phyloP scores from a whole-genome alignment of 2,888 invertebrate genomes.

The Trachelus tabidus region DNA sequence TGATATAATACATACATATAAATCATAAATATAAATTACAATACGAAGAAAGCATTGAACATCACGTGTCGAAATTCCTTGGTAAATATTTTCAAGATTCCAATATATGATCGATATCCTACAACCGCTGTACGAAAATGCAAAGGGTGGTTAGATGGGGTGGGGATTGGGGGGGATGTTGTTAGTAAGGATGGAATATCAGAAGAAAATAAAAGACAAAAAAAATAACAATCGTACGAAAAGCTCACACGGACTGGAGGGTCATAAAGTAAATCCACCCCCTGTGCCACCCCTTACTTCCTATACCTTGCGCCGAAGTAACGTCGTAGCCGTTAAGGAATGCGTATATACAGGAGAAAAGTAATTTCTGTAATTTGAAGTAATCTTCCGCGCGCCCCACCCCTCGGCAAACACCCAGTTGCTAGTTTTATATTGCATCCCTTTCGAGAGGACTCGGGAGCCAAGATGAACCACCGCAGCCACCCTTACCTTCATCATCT shows the following conservation, averaged over 20 bases:
- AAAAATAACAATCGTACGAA: not conserved
- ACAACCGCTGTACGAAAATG: not conserved
- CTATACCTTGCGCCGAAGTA: not conserved
- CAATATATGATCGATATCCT: not conserved
- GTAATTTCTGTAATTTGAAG: conserved; percentile 5
- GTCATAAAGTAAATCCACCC: not conserved
- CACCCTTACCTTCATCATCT: not conserved
- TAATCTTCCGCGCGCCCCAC: not conserved
- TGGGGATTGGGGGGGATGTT: not conserved
- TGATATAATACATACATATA: no score
- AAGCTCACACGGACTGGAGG: not conserved
- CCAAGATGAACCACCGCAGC: not conserved
- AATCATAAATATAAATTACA: no score
- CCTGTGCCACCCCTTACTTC: not conserved
- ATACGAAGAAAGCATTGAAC: no score
- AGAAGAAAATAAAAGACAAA: not conserved
- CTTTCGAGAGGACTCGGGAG: not conserved
- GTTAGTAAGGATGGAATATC: not conserved
- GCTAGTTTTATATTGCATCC: not conserved
- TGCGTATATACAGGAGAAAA: not conserved
- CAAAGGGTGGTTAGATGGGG: not conserved
- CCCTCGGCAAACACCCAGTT: not conserved
- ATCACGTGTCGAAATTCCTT: no score
- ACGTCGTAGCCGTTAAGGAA: not conserved
- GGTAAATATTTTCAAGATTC: no score